Percentiles rank a stretch among this genome's conserved stretches.
phyloP scores from a whole-genome alignment of 2,888 invertebrate genomes.

The Drosophila emarginata region DNA sequence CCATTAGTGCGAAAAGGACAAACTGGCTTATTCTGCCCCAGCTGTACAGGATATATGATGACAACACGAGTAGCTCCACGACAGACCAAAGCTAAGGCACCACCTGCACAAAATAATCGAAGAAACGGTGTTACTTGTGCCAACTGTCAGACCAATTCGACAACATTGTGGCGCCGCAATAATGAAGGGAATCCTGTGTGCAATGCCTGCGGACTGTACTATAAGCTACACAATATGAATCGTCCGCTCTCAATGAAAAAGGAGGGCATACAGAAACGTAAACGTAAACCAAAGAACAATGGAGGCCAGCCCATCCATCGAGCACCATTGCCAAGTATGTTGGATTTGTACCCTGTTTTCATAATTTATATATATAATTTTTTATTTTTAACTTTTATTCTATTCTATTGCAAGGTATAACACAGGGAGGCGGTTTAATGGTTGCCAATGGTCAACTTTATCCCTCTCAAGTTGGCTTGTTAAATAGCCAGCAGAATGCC shows the following conservation, averaged over 20 bases:
- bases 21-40: conserved; percentile 68
- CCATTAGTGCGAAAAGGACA: conserved; percentile 69
- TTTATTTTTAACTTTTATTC: neutral
- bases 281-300: conserved; percentile 91
- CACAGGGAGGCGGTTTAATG: conserved; percentile 70
- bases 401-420: conserved; percentile 55
- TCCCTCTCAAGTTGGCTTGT: conserved; percentile 78
- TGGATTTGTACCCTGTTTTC: neutral
- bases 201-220: conserved; percentile 88
- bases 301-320: conserved; percentile 72
- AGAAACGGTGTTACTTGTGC: conserved; percentile 84
- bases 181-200: conserved; percentile 93
- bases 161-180: conserved; percentile 93
- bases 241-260: conserved; percentile 99
- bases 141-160: conserved; percentile 86
- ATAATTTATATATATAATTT: neutral
- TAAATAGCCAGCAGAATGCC: conserved; percentile 56
- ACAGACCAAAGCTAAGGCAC: conserved; percentile 77
- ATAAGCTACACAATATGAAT: conserved; percentile 85
- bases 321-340: conserved; percentile 78
- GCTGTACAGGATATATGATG: conserved; percentile 47
- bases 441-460: conserved; percentile 70
- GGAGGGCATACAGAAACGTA: conserved; percentile 98
- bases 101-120: conserved; percentile 78
- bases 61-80: conserved; percentile 69